Evolutionary conservation across 2,113 vertebrate genomes (phyloP).

Genomic region (Cephalopholis sonnerati): DNA sequence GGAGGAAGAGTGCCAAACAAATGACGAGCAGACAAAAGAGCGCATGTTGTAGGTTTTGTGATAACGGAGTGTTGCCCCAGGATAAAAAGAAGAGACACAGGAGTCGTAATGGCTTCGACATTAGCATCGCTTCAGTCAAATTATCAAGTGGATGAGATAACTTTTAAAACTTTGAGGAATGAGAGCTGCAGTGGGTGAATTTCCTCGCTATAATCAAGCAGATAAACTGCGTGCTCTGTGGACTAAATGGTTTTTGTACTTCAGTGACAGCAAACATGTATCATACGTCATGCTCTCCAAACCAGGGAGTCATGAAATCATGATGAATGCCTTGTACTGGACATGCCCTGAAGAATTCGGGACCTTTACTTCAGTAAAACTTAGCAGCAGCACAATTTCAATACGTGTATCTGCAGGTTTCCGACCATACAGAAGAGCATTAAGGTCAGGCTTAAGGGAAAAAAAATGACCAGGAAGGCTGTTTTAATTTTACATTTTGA

Average conservation of each 20-base stretch:
- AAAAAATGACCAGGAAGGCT: too few species aligned
- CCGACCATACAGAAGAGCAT: too few species aligned
- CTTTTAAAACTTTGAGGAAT: not conserved
- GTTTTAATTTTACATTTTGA: too few species aligned
- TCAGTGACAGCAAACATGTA: not conserved
- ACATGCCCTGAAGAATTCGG: not conserved
- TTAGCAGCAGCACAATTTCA: not conserved
- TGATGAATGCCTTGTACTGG: not conserved
- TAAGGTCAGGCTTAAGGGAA: too few species aligned
- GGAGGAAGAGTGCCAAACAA: slow-evolving; percentile 33
- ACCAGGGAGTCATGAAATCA: not conserved
- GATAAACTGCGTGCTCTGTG: not conserved
- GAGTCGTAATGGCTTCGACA: not conserved
- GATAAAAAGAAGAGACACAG: slow-evolving; percentile 7
- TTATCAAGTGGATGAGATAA: slow-evolving; percentile 3
- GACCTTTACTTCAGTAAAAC: not conserved
- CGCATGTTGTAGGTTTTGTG: slow-evolving; percentile 20
- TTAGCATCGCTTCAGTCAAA: not conserved
- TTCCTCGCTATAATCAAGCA: not conserved
- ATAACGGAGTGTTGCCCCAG: slow-evolving; percentile 31
- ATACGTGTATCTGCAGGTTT: not conserved
- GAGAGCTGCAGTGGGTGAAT: not conserved
- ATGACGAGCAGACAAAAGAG: slow-evolving; percentile 27
- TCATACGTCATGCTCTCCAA: not conserved
- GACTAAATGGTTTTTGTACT: not conserved